phyloP scores from a whole-genome alignment of 2,113 vertebrate genomes.

The Etheostoma cragini region DNA sequence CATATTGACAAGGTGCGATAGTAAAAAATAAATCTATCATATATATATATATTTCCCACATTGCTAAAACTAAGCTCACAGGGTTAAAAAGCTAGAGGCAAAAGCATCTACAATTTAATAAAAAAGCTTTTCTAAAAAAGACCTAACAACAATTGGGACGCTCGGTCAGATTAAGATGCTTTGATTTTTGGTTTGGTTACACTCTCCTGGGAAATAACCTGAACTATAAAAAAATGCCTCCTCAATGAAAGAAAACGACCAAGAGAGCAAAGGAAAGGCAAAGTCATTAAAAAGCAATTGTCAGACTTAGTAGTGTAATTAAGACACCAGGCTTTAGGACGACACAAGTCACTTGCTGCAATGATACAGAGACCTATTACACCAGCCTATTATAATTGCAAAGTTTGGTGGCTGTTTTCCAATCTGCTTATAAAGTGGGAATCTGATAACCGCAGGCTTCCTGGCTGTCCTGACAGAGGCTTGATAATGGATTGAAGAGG shows the following conservation, averaged over 20 bases:
- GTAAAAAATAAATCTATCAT: neutral
- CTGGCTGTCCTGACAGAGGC: slow-evolving; percentile 50
- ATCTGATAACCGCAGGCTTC: slow-evolving; percentile 69
- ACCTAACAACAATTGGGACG: neutral
- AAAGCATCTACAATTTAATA: neutral
- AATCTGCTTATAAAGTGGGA: slow-evolving; percentile 49
- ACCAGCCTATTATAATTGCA: slow-evolving; percentile 38
- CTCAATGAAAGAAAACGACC: slow-evolving; percentile 35
- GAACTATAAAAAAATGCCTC: slow-evolving; percentile 26
- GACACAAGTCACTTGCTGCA: slow-evolving; percentile 6
- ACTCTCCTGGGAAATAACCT: neutral
- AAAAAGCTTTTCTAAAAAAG: neutral
- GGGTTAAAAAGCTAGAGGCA: too few species aligned
- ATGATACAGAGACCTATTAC: slow-evolving; percentile 6
- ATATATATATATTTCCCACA: too few species aligned
- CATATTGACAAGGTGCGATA: neutral
- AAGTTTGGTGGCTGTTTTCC: slow-evolving; percentile 58
- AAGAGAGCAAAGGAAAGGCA: slow-evolving; percentile 17
- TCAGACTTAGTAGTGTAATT: slow-evolving; percentile 42
- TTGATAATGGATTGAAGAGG: slow-evolving; percentile 68
- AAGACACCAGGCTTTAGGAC: slow-evolving; percentile 46
- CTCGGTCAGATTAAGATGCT: neutral
- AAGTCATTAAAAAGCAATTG: slow-evolving; percentile 63
- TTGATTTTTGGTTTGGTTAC: slow-evolving; percentile 20
- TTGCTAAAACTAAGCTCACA: neutral